Percentiles rank a stretch among this genome's conserved stretches.
These are phyloP conservation scores for Thunnus albacares DNA, from an alignment of 2,797 vertebrate genomes.

Conservation along the genomic window DNA sequence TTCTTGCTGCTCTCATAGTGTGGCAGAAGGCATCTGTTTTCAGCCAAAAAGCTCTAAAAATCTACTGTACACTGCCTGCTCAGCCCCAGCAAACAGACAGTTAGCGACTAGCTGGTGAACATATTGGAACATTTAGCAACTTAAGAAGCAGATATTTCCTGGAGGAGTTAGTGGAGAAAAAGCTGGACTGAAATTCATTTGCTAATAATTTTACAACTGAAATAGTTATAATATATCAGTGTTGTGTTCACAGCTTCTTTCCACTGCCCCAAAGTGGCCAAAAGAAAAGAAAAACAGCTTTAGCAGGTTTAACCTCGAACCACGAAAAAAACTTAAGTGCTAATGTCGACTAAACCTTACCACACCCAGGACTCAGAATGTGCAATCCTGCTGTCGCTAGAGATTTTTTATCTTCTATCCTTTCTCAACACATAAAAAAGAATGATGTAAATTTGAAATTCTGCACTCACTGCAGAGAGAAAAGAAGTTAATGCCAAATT, in stretches of 20 bases:
- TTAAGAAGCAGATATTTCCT: too few relatives aligned
- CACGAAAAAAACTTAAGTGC: neutral
- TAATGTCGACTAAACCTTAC: neutral
- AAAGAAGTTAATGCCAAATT: conserved; percentile 44
- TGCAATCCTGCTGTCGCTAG: conserved; percentile 17
- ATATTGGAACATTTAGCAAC: too few relatives aligned
- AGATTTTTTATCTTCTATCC: conserved; percentile 25
- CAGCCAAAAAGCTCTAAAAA: too few relatives aligned
- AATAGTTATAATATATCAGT: neutral
- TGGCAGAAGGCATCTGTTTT: too few relatives aligned
- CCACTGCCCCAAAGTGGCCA: neutral
- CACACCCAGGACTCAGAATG: neutral
- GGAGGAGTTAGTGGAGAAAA: too few relatives aligned
- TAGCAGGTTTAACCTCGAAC: neutral
- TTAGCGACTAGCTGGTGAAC: too few relatives aligned
- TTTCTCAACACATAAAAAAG: conserved; percentile 18
- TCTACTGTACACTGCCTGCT: too few relatives aligned
- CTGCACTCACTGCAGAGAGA: conserved; percentile 36
- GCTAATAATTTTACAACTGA: neutral
- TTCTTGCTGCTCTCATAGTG: too few relatives aligned
- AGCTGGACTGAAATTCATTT: neutral
- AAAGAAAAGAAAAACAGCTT: neutral
- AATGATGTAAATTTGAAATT: conserved; percentile 44
- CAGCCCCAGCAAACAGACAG: too few relatives aligned
- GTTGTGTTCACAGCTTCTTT: neutral